phyloP scores from a whole-genome alignment of 64 coral and sea anemone genomes.

The Pocillopora damicornis region DNA sequence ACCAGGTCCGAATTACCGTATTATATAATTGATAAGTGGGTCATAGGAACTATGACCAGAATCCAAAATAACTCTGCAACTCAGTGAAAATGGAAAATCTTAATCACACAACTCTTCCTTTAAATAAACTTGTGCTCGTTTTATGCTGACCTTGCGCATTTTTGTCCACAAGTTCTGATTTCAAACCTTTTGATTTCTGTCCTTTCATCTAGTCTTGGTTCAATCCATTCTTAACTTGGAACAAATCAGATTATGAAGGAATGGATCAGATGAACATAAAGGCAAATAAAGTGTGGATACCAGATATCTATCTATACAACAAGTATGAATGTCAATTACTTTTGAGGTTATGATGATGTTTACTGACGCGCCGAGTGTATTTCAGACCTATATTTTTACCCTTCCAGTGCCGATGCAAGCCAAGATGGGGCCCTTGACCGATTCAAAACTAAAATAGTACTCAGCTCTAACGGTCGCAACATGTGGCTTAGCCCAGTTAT shows the following conservation, averaged over 20 bases:
- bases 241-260: conserved; percentile 43
- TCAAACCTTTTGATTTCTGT: not conserved
- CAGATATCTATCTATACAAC: conserved; percentile 91
- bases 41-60: no score
- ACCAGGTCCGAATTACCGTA: not conserved
- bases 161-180: not conserved
- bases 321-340: conserved; percentile 44
- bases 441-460: conserved; percentile 71
- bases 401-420: conserved; percentile 65
- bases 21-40: no score
- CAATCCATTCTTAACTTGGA: conserved; percentile 66
- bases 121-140: no score
- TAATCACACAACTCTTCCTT: no score
- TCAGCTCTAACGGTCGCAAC: conserved; percentile 50
- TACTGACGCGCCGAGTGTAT: not conserved
- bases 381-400: not conserved
- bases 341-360: not conserved
- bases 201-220: conserved; percentile 51
- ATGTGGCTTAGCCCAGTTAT: conserved; percentile 71
- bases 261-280: conserved; percentile 58
- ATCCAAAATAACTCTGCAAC: no score
- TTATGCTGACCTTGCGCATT: no score
- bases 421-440: conserved; percentile 72
- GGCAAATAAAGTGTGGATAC: conserved; percentile 63
- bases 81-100: no score